A percentile compares a stretch with the other conserved stretches of the same genome.
These are phyloP conservation scores for Eurypyga helias DNA, from an alignment of 2,113 vertebrate species.

Conservation along the genomic window DNA sequence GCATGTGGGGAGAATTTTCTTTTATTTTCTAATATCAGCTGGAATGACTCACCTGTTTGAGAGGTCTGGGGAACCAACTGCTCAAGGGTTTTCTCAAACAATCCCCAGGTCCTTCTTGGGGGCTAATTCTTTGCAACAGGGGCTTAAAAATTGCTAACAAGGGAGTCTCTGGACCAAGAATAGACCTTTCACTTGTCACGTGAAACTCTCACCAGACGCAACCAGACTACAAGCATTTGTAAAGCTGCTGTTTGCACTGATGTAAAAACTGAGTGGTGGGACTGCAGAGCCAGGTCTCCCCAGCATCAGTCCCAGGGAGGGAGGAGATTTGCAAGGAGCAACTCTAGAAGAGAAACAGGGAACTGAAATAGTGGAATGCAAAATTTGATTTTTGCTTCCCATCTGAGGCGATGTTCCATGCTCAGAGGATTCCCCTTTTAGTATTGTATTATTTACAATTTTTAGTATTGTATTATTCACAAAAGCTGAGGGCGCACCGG, in stretches of 20 bases:
- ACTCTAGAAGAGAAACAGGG: neutral
- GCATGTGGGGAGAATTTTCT: neutral
- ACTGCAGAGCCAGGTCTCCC: neutral
- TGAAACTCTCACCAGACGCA: neutral
- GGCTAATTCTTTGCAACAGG: neutral
- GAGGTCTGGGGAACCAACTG: neutral
- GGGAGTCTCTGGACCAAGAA: neutral
- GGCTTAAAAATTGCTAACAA: neutral
- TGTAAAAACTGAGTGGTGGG: neutral
- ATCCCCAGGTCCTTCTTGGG: neutral
- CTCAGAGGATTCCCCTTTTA: neutral
- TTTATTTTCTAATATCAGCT: neutral
- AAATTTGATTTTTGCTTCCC: neutral
- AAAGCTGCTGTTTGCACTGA: neutral
- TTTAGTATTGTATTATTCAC: too few species aligned
- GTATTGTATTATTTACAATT: too few species aligned
- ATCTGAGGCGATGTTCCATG: neutral
- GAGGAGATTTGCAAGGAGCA: neutral
- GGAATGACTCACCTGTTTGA: constrained; percentile 22
- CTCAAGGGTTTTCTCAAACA: neutral
- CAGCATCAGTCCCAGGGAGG: neutral
- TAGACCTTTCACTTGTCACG: neutral
- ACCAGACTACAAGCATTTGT: neutral
- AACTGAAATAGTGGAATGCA: neutral
- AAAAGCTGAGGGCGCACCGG: neutral